Evolutionary conservation across 2,888 invertebrate species (phyloP), one percentile per base, ranked within the genome.

Genomic region (Fissipunctia ypsillon): DNA sequence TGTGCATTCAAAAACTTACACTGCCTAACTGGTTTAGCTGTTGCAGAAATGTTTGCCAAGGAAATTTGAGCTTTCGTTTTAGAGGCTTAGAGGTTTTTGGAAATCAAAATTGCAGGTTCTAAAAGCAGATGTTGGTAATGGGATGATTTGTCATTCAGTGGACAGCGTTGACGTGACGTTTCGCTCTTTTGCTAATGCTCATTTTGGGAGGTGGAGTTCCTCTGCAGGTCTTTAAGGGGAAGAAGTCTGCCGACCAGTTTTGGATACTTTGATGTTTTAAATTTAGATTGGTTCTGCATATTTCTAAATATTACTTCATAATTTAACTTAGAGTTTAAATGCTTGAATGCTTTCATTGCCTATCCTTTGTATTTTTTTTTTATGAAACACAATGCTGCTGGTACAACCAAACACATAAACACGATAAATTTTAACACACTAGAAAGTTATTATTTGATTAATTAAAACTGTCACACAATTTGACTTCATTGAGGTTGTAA

Each of bases 71-170:
- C 84, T 86, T 87, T 88, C 90, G 77, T 3, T 1, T 41, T 57
- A 45, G 41, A 35, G 25, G 2, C 12, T 75, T 87, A 91, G 84
- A 77, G 43, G 69, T 68, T 75, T 73, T 77, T 52, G 63, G 69
- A 56, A 67, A 76, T 28, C 73, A 84, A 83, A 79, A 81, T 67
- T 76, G 76, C 78, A 75, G 83, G 71, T 71, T 80, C 16, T 25
- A 38, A 71, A 70, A 45, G 68, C 72, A 77, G 22, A 68, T 89
- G 85, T 85, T 88, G 87, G 89, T 89, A 90, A 93, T 90, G 88
- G 89, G 90, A 95, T 93, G 93, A 95, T 95, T 95, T 95, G 94
- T 96, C 95, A 95, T 95, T 90, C 87, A 85, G 90, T 88, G 91
- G 94, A 92, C 93, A 91, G 91, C 90, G 95, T 91, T 94, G 95